Evolutionary conservation across 1,140 invertebrate species (phyloP).

Genomic region (Dysdera silvatica): DNA sequence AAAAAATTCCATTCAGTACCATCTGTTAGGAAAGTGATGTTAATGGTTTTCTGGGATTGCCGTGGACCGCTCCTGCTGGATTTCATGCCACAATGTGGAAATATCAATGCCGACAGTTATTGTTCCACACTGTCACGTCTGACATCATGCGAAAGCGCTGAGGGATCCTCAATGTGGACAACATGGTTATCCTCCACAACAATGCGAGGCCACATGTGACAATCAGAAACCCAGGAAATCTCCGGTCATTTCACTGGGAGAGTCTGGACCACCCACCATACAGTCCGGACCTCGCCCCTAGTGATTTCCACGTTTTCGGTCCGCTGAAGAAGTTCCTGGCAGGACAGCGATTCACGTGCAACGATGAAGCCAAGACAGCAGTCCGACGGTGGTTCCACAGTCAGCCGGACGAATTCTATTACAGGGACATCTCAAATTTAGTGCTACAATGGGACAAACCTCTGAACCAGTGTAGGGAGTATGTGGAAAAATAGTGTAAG

Average conservation of each 20-base stretch:
- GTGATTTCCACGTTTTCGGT: neutral
- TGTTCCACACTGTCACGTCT: neutral
- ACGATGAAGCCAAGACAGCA: neutral
- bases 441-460: too few species aligned
- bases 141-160: neutral
- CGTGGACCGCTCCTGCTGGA: neutral
- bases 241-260: neutral
- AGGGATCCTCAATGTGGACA: neutral
- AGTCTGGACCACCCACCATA: neutral
- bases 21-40: neutral
- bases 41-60: neutral
- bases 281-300: neutral
- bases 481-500: too few species aligned
- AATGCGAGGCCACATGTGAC: neutral
- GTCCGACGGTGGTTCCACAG: neutral
- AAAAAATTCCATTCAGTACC: neutral
- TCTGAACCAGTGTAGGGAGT: too few species aligned
- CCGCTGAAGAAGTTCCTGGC: neutral
- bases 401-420: too few species aligned
- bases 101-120: neutral
- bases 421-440: too few species aligned
- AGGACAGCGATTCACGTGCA: constrained; percentile 1
- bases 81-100: neutral
- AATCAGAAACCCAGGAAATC: neutral
- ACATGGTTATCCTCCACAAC: neutral